Evolutionary conservation across 2,888 invertebrate species (phyloP), one percentile per base, ranked within the genome.

Genomic region (Drosophila prolongata): DNA sequence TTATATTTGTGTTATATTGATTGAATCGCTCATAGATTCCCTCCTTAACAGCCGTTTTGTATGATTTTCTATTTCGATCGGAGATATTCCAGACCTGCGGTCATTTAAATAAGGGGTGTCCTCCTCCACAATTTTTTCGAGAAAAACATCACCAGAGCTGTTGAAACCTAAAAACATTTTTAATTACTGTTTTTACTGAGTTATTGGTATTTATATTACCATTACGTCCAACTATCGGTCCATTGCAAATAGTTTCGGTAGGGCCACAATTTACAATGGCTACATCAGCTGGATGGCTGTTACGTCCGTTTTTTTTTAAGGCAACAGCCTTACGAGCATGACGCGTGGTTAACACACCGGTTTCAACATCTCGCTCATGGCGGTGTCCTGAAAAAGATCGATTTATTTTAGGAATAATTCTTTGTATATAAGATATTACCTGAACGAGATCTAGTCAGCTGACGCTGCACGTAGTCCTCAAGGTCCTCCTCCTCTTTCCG

Each of bases 381-480:
- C 97, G 93, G 90, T 97, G 97, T 0, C 92, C 84, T 84, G 0
- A 9, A 53, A 35, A 16, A 4, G 0, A 11, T 34, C 0, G 3
- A n/a, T 27, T 27, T 11, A 13, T 1, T 34, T n/a, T 19, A 13
- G 10, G 10, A 37, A 0, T 37, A 30, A 11, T 14, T 6, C 5
- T 6, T 11, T 40, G 8, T 9, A 37, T 55, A 16, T 24, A 5
- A 16, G 4, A 24, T 35, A 24, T 46, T 73, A 84, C 84, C 90
- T 14, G 90, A 90, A 44, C 95, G 94, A 0, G 97, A 96, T 64
- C 97, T 93, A 10, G 97, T 97, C 79, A 97, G 92, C 90, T 97
- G 97, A n/a, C 95, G 93, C 89, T 96, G 95, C 0, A 97, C 97
- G 92, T 97, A 97, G 76, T 96, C 95, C 87, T 96, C 96, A 49